A percentile compares a stretch with the other conserved stretches of the same genome.
Conservation (phyloP, 2,113 vertebrate species). For the Carlito syrichta region DNA sequence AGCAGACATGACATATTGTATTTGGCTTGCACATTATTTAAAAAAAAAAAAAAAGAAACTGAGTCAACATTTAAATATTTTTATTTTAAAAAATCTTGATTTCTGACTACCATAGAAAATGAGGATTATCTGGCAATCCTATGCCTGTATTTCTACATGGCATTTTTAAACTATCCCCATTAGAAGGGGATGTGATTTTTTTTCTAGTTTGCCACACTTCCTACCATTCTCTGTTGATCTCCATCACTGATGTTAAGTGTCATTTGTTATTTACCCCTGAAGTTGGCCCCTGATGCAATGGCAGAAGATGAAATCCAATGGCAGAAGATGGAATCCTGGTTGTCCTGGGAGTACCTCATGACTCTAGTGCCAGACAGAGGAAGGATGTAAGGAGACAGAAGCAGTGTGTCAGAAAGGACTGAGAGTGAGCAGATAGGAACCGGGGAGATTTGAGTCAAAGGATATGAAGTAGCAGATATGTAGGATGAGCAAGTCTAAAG, state of each 20-base stretch:
- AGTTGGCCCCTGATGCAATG: no score
- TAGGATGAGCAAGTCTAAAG: background rate
- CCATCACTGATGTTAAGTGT: background rate
- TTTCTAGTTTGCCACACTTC: background rate
- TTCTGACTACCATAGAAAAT: background rate
- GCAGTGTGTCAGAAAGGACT: background rate
- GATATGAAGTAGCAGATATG: background rate
- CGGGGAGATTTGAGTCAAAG: background rate
- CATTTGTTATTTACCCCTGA: constrained; percentile 30
- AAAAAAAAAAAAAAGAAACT: background rate
- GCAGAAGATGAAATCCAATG: background rate
- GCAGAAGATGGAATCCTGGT: background rate
- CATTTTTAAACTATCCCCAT: background rate
- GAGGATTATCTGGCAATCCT: background rate
- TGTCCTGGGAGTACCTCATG: background rate
- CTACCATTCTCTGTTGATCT: background rate
- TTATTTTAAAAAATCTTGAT: background rate
- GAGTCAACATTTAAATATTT: background rate
- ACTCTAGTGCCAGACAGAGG: background rate
- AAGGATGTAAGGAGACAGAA: background rate
- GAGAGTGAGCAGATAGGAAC: background rate
- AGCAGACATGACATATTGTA: background rate
- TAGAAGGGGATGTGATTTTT: background rate
- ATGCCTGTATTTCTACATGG: background rate
- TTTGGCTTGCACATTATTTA: background rate